phyloP scores from a whole-genome alignment of 2,113 vertebrate genomes.

The Monopterus albus region DNA sequence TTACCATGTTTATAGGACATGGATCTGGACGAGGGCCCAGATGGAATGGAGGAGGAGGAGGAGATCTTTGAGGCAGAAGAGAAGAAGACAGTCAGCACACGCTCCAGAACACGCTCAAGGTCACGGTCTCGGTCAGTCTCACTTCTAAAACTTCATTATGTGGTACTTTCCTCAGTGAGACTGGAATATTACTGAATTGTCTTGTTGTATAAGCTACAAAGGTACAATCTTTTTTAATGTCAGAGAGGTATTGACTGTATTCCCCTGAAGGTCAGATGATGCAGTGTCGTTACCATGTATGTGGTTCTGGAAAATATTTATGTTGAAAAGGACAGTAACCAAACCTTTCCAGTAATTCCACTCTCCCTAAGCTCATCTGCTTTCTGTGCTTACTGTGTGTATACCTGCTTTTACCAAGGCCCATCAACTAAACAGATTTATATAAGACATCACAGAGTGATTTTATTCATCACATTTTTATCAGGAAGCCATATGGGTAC shows the following conservation, averaged over 20 bases:
- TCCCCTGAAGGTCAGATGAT: too few species aligned
- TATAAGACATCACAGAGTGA: background rate
- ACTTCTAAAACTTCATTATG: background rate
- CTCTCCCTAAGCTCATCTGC: too few species aligned
- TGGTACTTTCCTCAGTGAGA: background rate
- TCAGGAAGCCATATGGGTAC: background rate
- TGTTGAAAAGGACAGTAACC: too few species aligned
- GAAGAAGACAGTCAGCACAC: conserved; percentile 89
- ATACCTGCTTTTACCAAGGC: too few species aligned
- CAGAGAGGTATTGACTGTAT: too few species aligned
- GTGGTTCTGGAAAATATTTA: too few species aligned
- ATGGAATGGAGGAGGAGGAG: conserved; percentile 91
- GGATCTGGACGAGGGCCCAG: conserved; percentile 96
- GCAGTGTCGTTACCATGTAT: too few species aligned
- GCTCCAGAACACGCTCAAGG: conserved; percentile 93
- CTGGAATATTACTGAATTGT: background rate
- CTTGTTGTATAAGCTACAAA: background rate
- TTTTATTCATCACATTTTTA: background rate
- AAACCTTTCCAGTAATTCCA: too few species aligned
- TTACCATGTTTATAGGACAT: conserved; percentile 70
- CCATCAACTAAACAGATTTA: background rate
- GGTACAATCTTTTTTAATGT: too few species aligned
- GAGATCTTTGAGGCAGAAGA: conserved; percentile 93
- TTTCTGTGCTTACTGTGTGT: background rate
- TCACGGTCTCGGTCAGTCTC: conserved; percentile 92